Conservation (phyloP, 1,140 invertebrate genomes). For the Tyrophagus putrescentiae region DNA sequence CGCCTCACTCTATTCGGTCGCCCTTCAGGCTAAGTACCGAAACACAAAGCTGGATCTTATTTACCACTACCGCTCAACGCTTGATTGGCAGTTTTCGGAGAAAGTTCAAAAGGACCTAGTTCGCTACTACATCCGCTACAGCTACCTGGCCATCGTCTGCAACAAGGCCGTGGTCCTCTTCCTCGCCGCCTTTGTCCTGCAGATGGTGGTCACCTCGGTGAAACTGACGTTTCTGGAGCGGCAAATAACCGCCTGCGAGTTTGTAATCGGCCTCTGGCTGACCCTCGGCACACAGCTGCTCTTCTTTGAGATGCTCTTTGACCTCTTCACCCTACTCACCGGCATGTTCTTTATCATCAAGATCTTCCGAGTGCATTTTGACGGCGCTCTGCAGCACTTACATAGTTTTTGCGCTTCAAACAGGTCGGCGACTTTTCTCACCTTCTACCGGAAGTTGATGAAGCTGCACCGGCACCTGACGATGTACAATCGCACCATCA, state of each 20-base stretch:
- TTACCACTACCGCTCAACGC: not conserved
- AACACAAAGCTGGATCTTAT: not conserved
- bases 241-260: not conserved
- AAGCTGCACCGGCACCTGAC: not conserved
- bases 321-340: not conserved
- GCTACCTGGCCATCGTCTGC: not conserved
- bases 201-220: not conserved
- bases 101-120: not conserved
- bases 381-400: not conserved
- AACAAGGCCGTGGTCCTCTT: not conserved
- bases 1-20: not conserved
- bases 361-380: not conserved
- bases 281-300: not conserved
- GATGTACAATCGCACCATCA: not conserved
- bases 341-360: conserved; percentile 1
- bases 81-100: not conserved
- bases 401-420: not conserved
- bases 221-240: not conserved
- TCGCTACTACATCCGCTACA: not conserved
- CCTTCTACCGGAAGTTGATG: not conserved
- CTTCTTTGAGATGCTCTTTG: not conserved
- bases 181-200: not conserved
- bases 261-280: not conserved
- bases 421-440: not conserved
- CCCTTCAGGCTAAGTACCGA: not conserved